These are phyloP conservation scores for Haliclystus octoradiatus DNA, from an alignment of 30 jellyfish, hydroid and myxozoan species.

Conservation along the genomic window DNA sequence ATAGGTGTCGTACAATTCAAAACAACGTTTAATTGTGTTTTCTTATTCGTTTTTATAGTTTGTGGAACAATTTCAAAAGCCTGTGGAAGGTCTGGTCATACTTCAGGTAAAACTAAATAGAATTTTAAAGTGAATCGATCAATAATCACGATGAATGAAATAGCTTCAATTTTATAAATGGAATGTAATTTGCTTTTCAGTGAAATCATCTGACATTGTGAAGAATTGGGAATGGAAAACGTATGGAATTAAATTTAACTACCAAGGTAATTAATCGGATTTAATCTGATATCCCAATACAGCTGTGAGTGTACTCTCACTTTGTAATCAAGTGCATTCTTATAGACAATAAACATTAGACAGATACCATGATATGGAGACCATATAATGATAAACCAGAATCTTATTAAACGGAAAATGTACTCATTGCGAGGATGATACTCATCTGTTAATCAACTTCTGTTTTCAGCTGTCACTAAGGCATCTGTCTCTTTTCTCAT, in stretches of 20 bases:
- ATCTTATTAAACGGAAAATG: too few species aligned
- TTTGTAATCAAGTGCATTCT: too few species aligned
- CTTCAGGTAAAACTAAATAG: constrained; percentile 4
- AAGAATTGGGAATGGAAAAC: constrained; percentile 97
- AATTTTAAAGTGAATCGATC: too few species aligned
- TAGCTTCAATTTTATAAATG: too few species aligned
- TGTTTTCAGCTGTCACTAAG: constrained; percentile 59
- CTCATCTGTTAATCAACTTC: too few species aligned
- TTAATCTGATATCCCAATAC: not conserved
- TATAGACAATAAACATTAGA: too few species aligned
- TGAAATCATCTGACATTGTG: constrained; percentile 55
- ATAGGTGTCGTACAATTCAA: not conserved
- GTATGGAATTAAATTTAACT: constrained; percentile 66
- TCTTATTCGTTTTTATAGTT: constrained; percentile 8
- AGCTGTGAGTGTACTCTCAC: too few species aligned
- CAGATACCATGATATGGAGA: too few species aligned
- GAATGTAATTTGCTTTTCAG: constrained; percentile 2
- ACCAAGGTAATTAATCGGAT: constrained; percentile 45
- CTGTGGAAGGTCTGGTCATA: constrained; percentile 43
- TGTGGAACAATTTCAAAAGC: constrained; percentile 38
- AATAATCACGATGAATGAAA: too few species aligned
- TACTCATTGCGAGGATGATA: too few species aligned
- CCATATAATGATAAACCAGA: too few species aligned
- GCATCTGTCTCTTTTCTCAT: constrained; percentile 71
- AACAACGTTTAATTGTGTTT: not conserved